Base-by-base conservation (phyloP, 2,113 vertebrate genomes). In the Brevimyrus niger region DNA sequence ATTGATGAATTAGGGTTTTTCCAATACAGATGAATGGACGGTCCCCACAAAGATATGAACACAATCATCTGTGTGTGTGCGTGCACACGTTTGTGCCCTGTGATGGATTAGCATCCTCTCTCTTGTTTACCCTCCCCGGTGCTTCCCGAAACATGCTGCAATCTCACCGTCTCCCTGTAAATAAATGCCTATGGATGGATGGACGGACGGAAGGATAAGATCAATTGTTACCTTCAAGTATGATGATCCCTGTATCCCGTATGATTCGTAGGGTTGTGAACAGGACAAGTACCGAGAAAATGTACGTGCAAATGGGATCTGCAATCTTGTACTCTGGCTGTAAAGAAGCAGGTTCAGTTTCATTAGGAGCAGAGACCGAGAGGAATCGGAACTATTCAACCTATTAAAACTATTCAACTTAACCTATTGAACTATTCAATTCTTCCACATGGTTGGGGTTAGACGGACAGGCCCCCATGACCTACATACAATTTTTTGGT, bases 311-410 rank as follows among this genome's bases (percentile, higher is more conserved):
- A 92, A 99, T 97, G n/a, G 98, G 98, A 91, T 99, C 98, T 9
- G 98, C 98, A 92, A 99, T 94, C 94, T 99, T 99, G 91, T 97
- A 97, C 90, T 98, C 97, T 19, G 98, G 98, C 98, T 99, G 96
- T 91, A 47, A 88, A 91, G 55, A 65, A 92, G 80, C 55, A 93
- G 84, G 76, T 21, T n/a, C 65, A 19, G 87, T 58, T 89, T 51
- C 90, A 19, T 23, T 89, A 46, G 27, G 51, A 42, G 15, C 35
- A 48, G 46, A 19, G 19, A 3, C 15, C 42, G 3, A 61, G 4
- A 76, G 48, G 35, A 76, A 73, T 42, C 42, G 21, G 5, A 50
- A 31, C 53, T 50, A 31, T 17, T 61, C 21, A 9, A 61, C 55
- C 21, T n/a, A n/a, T n/a, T n/a, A n/a, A n/a, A n/a, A n/a, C n/a